Base-by-base conservation (phyloP, 2,113 vertebrate genomes). In the Notarius quadriscutis region DNA sequence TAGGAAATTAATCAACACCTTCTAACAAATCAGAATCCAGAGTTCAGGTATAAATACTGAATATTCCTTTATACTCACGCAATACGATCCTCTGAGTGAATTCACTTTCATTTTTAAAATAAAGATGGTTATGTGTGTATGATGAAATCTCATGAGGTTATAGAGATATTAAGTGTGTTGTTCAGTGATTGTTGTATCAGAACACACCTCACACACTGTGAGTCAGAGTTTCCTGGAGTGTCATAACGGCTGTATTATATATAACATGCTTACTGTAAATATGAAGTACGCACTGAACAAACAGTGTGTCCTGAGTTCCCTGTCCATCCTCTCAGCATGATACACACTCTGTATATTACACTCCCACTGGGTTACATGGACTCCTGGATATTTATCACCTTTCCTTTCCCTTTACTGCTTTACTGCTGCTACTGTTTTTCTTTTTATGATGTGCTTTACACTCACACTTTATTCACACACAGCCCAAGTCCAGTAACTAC, bases 371-470 rank as follows among this genome's bases (percentile, higher is more conserved):
- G 53, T 30, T 53, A 34, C 53, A 57, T n/a, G 0, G 53, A 20
- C 20, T 55, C 77, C 77, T 53, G 0, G 10, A 30, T 80, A 80
- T 80, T 80, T 57, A 80, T 80, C 77, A 30, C 77, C 77, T 30
- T 80, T 80, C 77, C 15, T 55, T 80, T 57, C 2, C 53, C 18
- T 80, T 80, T 30, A 80, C 77, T 80, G 77, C 77, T 30, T 18
- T 57, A 80, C 53, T 80, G 77, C 77, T 80, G 77, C 25, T 1
- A 80, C 53, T 17, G 77, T n/a, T 55, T 27, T 55, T 7, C 75
- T 55, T 55, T 55, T 27, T 79, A 79, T 55, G 15, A n/a, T 79
- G 75, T 55, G 14, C 14, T 79, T 79, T 27, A 55, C n/a, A 8
- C 75, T 79, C 50, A 30, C 51, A 30, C 51, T 55, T 51, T 55